Conservation (phyloP, 2,888 invertebrate genomes). For the Lasioglossum lativentre region DNA sequence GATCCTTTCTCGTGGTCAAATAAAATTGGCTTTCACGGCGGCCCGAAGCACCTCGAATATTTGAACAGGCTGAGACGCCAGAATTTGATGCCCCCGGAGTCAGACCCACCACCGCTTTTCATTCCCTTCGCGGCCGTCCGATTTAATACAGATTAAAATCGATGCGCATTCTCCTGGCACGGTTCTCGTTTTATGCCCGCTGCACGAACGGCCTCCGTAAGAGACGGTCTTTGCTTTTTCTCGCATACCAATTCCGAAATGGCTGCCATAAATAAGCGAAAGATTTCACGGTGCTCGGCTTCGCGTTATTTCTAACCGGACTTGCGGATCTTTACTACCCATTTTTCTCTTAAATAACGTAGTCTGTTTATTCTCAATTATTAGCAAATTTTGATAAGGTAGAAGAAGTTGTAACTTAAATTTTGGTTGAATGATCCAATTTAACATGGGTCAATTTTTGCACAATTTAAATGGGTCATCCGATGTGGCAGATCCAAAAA, state of each 20-base stretch:
- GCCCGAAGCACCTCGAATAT: conserved; percentile 11
- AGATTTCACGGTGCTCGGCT: neutral
- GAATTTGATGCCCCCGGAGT: conserved; percentile 1
- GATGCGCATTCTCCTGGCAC: neutral
- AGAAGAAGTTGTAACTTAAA: too few relatives aligned
- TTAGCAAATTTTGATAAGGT: too few relatives aligned
- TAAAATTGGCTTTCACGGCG: conserved; percentile 4
- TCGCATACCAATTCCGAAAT: neutral
- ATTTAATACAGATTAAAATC: conserved; percentile 14
- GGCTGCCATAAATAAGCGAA: neutral
- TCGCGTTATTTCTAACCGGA: neutral
- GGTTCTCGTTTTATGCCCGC: neutral
- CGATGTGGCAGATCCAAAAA: too few relatives aligned
- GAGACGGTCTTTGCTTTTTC: neutral
- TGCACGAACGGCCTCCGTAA: neutral
- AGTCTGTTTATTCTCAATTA: too few relatives aligned
- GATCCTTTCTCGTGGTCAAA: neutral
- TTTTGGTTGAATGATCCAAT: too few relatives aligned
- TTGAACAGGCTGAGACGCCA: conserved; percentile 13
- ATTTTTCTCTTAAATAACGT: neutral
- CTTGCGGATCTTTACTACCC: neutral
- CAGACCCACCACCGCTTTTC: neutral
- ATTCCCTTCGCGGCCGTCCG: neutral
- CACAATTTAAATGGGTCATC: too few relatives aligned
- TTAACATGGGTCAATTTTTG: too few relatives aligned